Evolutionary conservation across 2,888 invertebrate species (phyloP), one percentile per base, ranked within the genome.

Genomic region (Acanthosepion pharaonis): DNA sequence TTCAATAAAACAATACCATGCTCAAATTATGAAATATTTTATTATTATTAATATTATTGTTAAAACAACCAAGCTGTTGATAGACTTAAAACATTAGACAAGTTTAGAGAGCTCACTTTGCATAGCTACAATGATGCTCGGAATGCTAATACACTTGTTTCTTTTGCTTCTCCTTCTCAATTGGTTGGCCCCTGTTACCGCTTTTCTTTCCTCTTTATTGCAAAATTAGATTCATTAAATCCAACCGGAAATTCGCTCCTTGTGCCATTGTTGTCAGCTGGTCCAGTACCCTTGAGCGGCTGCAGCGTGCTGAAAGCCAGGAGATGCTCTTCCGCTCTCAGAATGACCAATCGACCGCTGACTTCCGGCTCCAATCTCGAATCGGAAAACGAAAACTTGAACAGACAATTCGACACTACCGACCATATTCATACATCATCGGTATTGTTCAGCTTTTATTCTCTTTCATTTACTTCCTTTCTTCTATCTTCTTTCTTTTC

Each of bases 271-370:
- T 78, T 78, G n/a, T 78, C 78, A 78, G 78, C n/a, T 33, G 78
- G 78, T 78, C 78, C 78, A 78, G 78, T 78, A 78, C 78, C 78
- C 78, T 78, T 33, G 78, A 78, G 78, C 78, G 78, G 78, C 78
- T 78, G 78, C n/a, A 11, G 78, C n/a, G 78, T n/a, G n/a, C 78
- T 78, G 78, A 78, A 78, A 78, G 78, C 78, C 15, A 33, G 1
- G n/a, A n/a, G 78, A 33, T 78, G n/a, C 78, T 78, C 78, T 78
- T 78, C 78, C 78, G 78, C 78, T 78, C 78, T 11, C 78, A 78
- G 78, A 78, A 78, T 78, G 78, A 78, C 78, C 78, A 78, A 78
- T 78, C 78, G 78, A 78, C 78, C 78, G 78, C 78, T 78, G 78
- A 78, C 78, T 78, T 78, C 78, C 78, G 78, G 15, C 15, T 78